These are phyloP conservation scores for Oriolus oriolus DNA, from an alignment of 2,113 vertebrate species.

Conservation along the genomic window DNA sequence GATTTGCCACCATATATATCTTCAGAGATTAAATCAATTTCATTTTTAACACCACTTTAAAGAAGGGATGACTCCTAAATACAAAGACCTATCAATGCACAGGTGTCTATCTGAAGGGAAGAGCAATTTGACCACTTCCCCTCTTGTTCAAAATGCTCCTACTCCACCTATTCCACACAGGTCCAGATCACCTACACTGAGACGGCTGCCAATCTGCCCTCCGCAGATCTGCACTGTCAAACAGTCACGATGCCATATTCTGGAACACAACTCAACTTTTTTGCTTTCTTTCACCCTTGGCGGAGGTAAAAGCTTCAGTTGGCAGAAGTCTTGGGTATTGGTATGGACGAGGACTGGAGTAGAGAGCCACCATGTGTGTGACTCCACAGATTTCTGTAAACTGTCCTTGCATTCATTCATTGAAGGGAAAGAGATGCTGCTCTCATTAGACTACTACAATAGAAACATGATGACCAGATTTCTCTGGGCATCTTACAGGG, in stretches of 20 bases:
- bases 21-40: not conserved
- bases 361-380: not conserved
- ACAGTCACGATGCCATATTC: not conserved
- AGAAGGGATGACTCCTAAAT: not conserved
- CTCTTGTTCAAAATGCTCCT: not conserved
- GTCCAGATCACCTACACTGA: not conserved
- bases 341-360: accelerated
- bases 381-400: not conserved
- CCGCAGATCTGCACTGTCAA: not conserved
- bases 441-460: not conserved
- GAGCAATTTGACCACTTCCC: not conserved
- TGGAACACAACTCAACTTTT: not conserved
- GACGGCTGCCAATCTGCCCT: not conserved
- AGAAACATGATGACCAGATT: not conserved
- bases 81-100: not conserved
- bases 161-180: not conserved
- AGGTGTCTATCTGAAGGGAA: not conserved
- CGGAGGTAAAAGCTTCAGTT: not conserved
- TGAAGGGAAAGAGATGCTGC: not conserved
- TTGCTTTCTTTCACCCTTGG: not conserved
- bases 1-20: not conserved
- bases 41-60: not conserved
- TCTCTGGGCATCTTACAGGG: not conserved
- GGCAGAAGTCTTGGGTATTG: not conserved
- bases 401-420: not conserved